Evolutionary conservation across 2,888 invertebrate genomes (phyloP).

Genomic region (Pterobdella sp.): DNA sequence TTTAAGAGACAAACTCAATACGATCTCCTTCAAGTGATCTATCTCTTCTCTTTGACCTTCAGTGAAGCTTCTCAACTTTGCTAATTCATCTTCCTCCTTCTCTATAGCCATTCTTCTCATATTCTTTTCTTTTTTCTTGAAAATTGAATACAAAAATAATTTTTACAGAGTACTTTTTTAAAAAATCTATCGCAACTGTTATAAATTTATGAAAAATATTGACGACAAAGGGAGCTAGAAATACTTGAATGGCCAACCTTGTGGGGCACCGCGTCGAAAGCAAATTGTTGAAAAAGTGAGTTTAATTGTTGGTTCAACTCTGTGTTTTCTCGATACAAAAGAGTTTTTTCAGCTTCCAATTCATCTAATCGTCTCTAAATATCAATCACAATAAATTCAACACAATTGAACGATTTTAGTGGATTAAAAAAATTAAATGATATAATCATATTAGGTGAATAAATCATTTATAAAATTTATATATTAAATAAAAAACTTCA

Average conservation of each 20-base stretch:
- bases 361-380: conserved; percentile 38
- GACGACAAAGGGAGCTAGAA: background rate
- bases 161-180: too few relatives aligned
- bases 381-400: too few relatives aligned
- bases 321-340: conserved; percentile 47
- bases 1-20: background rate
- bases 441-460: too few relatives aligned
- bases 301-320: conserved; percentile 45
- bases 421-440: too few relatives aligned
- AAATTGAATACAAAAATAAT: background rate
- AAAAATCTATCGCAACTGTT: too few relatives aligned
- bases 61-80: background rate
- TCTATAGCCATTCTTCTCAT: background rate
- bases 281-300: too few relatives aligned
- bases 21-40: background rate
- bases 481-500: background rate
- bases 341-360: conserved; percentile 44
- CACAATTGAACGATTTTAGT: too few relatives aligned
- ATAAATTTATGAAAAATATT: background rate
- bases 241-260: background rate
- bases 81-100: background rate
- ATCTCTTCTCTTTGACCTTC: background rate
- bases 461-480: background rate
- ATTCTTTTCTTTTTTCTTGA: background rate
- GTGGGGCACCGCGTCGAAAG: conserved; percentile 39